Evolutionary conservation across 2,888 invertebrate genomes (phyloP).

Genomic region (Acanthacorydalis orientalis): DNA sequence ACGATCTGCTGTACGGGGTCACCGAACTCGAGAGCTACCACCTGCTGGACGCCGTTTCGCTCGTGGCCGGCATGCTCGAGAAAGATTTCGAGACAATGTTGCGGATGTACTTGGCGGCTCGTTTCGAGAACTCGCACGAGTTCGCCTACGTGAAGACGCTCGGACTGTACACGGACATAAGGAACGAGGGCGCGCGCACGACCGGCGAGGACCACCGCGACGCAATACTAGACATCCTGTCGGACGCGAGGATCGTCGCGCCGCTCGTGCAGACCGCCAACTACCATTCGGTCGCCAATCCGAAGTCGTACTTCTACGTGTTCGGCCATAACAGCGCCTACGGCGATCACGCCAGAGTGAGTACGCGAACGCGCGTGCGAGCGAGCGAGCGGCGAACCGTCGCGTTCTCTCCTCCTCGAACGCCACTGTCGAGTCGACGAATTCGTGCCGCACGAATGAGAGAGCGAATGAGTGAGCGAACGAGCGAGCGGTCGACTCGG

Average conservation of each 20-base stretch:
- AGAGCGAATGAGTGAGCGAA: no score
- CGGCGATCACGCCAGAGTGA: conserved; percentile 61
- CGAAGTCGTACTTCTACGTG: conserved; percentile 73
- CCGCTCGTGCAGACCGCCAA: conserved; percentile 62
- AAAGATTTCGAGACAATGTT: conserved; percentile 61
- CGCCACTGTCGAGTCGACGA: background rate
- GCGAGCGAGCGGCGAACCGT: no score
- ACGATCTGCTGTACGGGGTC: conserved; percentile 74
- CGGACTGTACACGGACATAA: conserved; percentile 32
- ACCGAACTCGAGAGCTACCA: conserved; percentile 70
- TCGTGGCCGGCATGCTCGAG: conserved; percentile 57
- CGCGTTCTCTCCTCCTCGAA: background rate
- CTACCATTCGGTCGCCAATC: conserved; percentile 57
- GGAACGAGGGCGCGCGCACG: conserved; percentile 35
- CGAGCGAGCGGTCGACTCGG: no score
- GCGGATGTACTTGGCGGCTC: conserved; percentile 57
- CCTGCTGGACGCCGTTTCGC: conserved; percentile 50
- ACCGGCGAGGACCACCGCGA: conserved; percentile 48
- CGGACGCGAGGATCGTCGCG: conserved; percentile 74
- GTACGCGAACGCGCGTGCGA: conserved; percentile 17
- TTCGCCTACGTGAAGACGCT: conserved; percentile 43
- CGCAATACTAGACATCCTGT: conserved; percentile 69
- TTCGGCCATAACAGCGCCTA: conserved; percentile 71
- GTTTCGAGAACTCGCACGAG: conserved; percentile 60
- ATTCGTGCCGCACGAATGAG: no score